These are phyloP conservation scores for Archaeoteleia sp. DNA, from an alignment of 2,888 invertebrate genomes.

Conservation along the genomic window DNA sequence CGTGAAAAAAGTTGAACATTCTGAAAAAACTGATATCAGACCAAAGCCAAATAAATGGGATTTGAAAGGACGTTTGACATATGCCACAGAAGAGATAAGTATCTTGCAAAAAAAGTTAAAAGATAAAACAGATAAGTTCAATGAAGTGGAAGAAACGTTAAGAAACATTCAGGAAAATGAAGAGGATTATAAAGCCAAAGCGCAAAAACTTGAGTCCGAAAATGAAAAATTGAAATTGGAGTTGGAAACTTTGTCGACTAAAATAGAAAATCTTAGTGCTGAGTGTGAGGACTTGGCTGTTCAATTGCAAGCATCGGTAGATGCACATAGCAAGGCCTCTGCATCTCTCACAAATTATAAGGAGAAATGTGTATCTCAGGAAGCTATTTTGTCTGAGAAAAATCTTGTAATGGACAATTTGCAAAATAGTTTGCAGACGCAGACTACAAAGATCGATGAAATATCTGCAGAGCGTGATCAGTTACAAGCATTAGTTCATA, in stretches of 20 bases:
- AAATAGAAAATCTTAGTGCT: slow-evolving; percentile 77
- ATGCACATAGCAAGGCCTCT: slow-evolving; percentile 72
- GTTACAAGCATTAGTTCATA: slow-evolving; percentile 76
- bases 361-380: slow-evolving; percentile 76
- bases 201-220: slow-evolving; percentile 57
- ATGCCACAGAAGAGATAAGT: slow-evolving; percentile 76
- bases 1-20: neutral
- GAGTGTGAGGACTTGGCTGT: slow-evolving; percentile 59
- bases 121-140: slow-evolving; percentile 74
- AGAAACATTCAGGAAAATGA: slow-evolving; percentile 56
- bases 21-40: slow-evolving; percentile 18
- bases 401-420: slow-evolving; percentile 60
- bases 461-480: slow-evolving; percentile 72
- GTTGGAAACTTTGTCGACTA: slow-evolving; percentile 77
- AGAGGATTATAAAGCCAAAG: slow-evolving; percentile 52
- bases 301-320: slow-evolving; percentile 74
- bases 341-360: slow-evolving; percentile 74
- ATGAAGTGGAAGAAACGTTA: slow-evolving; percentile 55
- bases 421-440: slow-evolving; percentile 61
- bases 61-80: slow-evolving; percentile 66
- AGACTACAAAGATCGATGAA: slow-evolving; percentile 51
- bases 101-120: slow-evolving; percentile 82
- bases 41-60: slow-evolving; percentile 70
- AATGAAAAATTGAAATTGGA: slow-evolving; percentile 78
- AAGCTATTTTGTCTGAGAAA: slow-evolving; percentile 56